These are phyloP conservation scores for Aleadryas rufinucha DNA, from an alignment of 2,113 vertebrate genomes.

Conservation along the genomic window DNA sequence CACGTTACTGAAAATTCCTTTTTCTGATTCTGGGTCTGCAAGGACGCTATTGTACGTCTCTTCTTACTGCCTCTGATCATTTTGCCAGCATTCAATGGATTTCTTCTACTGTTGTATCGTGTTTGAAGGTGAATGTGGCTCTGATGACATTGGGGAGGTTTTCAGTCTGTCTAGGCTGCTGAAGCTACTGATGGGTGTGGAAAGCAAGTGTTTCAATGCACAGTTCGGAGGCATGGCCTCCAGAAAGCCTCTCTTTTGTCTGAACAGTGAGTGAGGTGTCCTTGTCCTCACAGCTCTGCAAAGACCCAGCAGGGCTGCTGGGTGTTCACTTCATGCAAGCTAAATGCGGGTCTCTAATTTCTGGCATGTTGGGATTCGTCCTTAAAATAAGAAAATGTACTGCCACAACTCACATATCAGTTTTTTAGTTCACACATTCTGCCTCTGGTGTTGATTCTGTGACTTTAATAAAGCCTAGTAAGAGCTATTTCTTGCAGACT, in stretches of 20 bases:
- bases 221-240: background rate
- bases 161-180: background rate
- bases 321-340: background rate
- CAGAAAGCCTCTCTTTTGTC: background rate
- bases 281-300: background rate
- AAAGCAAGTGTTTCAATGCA: background rate
- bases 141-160: background rate
- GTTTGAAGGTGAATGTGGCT: background rate
- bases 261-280: background rate
- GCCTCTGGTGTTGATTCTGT: background rate
- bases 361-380: background rate
- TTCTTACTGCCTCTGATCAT: background rate
- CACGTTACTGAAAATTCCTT: background rate
- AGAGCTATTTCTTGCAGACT: background rate
- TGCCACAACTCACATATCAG: background rate
- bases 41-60: rapidly evolving
- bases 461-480: background rate
- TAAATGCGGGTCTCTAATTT: background rate
- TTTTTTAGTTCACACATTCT: background rate
- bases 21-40: background rate
- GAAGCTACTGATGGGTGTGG: background rate
- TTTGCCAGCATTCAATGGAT: background rate
- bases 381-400: background rate
- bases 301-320: background rate
- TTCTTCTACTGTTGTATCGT: background rate